Evolutionary conservation across 2,113 vertebrate species (phyloP), one percentile per base, ranked within the genome.

Genomic region (Strix uralensis): DNA sequence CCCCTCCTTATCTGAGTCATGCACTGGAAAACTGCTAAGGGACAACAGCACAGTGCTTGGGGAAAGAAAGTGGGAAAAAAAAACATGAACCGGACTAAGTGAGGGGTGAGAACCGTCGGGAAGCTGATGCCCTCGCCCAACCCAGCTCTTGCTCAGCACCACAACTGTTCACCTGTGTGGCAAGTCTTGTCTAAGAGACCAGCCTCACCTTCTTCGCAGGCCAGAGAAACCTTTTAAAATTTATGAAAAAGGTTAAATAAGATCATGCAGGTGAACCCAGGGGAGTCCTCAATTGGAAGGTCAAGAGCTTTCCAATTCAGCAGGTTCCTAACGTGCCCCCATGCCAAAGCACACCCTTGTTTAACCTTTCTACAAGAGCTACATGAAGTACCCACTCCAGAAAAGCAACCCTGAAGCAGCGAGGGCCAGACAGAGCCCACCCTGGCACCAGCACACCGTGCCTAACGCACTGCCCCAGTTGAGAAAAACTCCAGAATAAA

Each of bases 331-430:
- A 15, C 3, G 27, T 7, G 21, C 14, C 30, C n/a, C 63, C 16
- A 13, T 0, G 2, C n/a, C 23, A 9, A 46, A 61, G 73, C 54
- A 58, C 0, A 3, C 30, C 77, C 59, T 75, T 5, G 26, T 74
- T 66, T 26, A 74, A 70, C 77, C 42, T 29, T 32, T 44, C 86
- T 47, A 30, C 29, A 69, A 83, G 44, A 4, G 23, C 25, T 8
- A 26, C 14, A 5, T 11, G 40, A 3, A 27, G 51, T 0, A 15
- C 13, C 29, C 0, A 0, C 44, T 54, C 10, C 9, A 4, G 36
- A 46, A 38, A 55, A 81, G 44, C 0, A 7, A 40, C 30, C 59
- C 54, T 18, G 32, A 17, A 25, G 58, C 9, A 42, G 54, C 46
- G 34, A 77, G 46, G 59, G 49, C 30, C 26, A 19, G 63, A 3